These are phyloP conservation scores for Operophtera brumata DNA, from an alignment of 2,888 invertebrate genomes.

Conservation along the genomic window DNA sequence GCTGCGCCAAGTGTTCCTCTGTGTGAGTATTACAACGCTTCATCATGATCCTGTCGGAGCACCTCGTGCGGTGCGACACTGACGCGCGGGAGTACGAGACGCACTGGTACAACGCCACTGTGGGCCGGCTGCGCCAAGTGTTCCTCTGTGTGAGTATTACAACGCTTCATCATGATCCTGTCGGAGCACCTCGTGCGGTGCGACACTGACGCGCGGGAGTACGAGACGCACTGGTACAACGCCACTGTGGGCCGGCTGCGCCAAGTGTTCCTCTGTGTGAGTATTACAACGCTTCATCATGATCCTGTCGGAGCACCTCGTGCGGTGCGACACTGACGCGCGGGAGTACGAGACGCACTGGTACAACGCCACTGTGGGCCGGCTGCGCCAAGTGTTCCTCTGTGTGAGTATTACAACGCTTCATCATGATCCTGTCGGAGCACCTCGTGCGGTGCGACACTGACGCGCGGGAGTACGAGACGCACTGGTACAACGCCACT, in stretches of 20 bases:
- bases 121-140: slow-evolving; percentile 96
- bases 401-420: slow-evolving; percentile 94
- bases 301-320: slow-evolving; percentile 97
- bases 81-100: slow-evolving; percentile 96
- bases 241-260: slow-evolving; percentile 97
- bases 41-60: slow-evolving; percentile 98
- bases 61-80: slow-evolving; percentile 95
- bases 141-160: slow-evolving; percentile 95
- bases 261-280: slow-evolving; percentile 96
- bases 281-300: slow-evolving; percentile 98
- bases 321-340: slow-evolving; percentile 95
- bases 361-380: slow-evolving; percentile 97
- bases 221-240: slow-evolving; percentile 96
- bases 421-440: slow-evolving; percentile 98
- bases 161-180: slow-evolving; percentile 98
- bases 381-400: slow-evolving; percentile 96
- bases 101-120: slow-evolving; percentile 97
- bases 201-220: slow-evolving; percentile 96
- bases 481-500: slow-evolving; percentile 98
- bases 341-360: slow-evolving; percentile 96
- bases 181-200: slow-evolving; percentile 96
- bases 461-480: slow-evolving; percentile 95
- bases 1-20: slow-evolving; percentile 95
- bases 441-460: slow-evolving; percentile 96
- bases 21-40: slow-evolving; percentile 97